These are phyloP conservation scores for Onychomys leucogaster DNA, from an alignment of 2,797 vertebrate species.

Conservation along the genomic window DNA sequence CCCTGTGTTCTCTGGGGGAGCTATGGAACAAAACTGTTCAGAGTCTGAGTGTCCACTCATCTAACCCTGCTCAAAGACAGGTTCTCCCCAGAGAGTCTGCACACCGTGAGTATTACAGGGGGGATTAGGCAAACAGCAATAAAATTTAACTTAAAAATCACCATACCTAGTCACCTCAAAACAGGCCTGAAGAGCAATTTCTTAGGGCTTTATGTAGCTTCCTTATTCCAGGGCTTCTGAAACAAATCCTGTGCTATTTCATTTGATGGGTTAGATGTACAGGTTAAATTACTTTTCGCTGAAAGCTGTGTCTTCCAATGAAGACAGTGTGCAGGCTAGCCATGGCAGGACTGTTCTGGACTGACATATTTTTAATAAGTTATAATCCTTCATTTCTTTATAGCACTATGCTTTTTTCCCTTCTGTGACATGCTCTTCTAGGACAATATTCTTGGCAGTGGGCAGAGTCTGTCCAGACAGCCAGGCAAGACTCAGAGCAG, in stretches of 20 bases:
- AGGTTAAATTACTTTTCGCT: not conserved
- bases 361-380: slow-evolving; percentile 35
- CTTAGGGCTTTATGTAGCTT: not conserved
- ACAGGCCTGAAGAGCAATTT: not conserved
- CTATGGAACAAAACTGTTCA: not conserved
- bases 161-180: not conserved
- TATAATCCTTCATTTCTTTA: slow-evolving; percentile 35
- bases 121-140: not conserved
- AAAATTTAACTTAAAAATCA: slow-evolving; percentile 43
- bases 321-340: not conserved
- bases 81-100: not conserved
- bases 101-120: not conserved
- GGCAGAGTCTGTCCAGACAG: not conserved
- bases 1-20: not conserved
- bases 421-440: not conserved
- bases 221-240: not conserved
- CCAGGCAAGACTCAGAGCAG: not conserved
- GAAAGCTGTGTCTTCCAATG: not conserved
- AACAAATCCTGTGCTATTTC: not conserved
- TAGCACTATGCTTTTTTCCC: not conserved
- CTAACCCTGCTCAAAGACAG: not conserved
- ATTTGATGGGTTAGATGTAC: not conserved
- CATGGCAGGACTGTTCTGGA: not conserved
- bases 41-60: not conserved
- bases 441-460: not conserved